Percentiles rank a stretch among this genome's conserved stretches.
Conservation (phyloP, 2,113 vertebrate genomes). For the Eulacestoma nigropectus region DNA sequence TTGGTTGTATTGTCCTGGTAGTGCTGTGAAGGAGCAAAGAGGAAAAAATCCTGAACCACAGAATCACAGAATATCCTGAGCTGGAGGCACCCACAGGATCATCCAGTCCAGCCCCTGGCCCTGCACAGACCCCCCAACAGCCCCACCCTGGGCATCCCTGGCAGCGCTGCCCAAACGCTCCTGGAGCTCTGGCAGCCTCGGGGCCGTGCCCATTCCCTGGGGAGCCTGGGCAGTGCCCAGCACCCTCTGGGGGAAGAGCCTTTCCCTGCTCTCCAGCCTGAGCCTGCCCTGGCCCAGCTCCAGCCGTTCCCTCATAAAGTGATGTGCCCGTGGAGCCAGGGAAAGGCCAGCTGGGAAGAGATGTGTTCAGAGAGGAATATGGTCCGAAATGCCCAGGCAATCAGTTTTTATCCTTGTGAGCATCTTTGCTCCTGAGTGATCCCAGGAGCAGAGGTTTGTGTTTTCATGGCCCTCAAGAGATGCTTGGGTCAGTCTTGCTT, state of each 20-base stretch:
- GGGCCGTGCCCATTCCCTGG: neutral
- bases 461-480: neutral
- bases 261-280: neutral
- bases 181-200: neutral
- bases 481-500: neutral
- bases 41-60: neutral
- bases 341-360: neutral
- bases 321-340: neutral
- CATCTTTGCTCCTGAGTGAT: neutral
- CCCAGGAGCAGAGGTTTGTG: neutral
- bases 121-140: neutral
- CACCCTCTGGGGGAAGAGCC: neutral
- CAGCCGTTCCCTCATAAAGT: accelerated
- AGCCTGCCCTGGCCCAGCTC: accelerated
- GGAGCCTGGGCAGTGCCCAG: neutral
- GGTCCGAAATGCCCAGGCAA: neutral
- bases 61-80: neutral
- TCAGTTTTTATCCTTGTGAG: neutral
- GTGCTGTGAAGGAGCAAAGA: neutral
- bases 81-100: accelerated
- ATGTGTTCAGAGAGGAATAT: neutral
- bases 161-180: neutral
- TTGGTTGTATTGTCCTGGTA: neutral
- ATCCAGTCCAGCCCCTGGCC: accelerated
- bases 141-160: neutral